phyloP scores from a whole-genome alignment of 1,140 invertebrate genomes.

The Hestina assimilis region DNA sequence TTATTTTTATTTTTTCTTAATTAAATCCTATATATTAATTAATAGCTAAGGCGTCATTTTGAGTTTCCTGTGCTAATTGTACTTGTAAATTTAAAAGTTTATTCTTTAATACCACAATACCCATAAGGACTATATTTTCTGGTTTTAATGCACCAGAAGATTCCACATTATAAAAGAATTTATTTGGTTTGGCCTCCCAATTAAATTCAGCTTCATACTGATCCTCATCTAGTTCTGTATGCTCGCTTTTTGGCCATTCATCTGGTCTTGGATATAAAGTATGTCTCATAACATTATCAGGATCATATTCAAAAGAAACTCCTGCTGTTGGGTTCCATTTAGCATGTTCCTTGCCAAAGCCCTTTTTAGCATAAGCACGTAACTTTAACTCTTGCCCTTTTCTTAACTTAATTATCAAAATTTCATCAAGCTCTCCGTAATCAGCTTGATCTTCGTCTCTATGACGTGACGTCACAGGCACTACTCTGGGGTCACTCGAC shows the following conservation, averaged over 20 bases:
- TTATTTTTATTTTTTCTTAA: neutral
- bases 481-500: constrained; percentile 92
- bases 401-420: constrained; percentile 97
- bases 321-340: constrained; percentile 99
- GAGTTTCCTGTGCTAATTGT: constrained; percentile 92
- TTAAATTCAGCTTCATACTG: constrained; percentile 97
- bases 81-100: constrained; percentile 98
- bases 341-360: constrained; percentile 99
- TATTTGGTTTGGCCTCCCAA: constrained; percentile 96
- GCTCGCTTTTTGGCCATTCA: constrained; percentile 99
- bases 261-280: constrained; percentile 98
- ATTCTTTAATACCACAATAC: constrained; percentile 94
- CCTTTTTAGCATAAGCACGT: constrained; percentile 96
- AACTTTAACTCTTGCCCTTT: constrained; percentile 99
- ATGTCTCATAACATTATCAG: constrained; percentile 98
- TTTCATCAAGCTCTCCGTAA: constrained; percentile 97
- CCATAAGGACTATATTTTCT: constrained; percentile 98
- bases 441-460: constrained; percentile 94
- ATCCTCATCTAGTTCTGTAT: constrained; percentile 95
- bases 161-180: constrained; percentile 98
- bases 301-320: constrained; percentile 99
- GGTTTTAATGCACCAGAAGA: constrained; percentile 95
- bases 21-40: constrained; percentile 54
- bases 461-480: constrained; percentile 94
- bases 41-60: constrained; percentile 89